phyloP scores from a whole-genome alignment of 2,113 vertebrate species.

The Ameiurus melas region DNA sequence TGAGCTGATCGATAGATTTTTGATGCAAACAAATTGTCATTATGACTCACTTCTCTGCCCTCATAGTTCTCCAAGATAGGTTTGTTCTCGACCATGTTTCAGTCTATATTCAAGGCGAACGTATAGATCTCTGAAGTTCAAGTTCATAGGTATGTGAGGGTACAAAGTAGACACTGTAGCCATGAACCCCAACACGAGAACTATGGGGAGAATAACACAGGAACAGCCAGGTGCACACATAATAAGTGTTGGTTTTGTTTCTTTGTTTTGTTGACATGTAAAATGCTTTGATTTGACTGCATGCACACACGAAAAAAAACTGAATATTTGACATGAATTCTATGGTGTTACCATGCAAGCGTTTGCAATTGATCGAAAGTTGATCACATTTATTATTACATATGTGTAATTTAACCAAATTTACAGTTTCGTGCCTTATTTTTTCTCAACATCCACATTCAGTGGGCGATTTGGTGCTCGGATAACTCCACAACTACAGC shows the following conservation, averaged over 20 bases:
- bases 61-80: not conserved
- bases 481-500: conserved; percentile 9
- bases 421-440: not conserved
- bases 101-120: conserved; percentile 10
- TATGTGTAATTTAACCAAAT: not conserved
- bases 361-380: not conserved
- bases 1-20: conserved; percentile 10
- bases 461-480: conserved; percentile 1
- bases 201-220: not conserved
- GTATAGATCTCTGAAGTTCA: conserved; percentile 36
- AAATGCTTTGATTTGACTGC: not conserved
- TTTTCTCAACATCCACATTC: conserved; percentile 1
- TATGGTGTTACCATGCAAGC: not conserved
- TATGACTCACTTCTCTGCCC: conserved; percentile 3
- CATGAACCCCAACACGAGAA: not conserved
- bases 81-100: not conserved
- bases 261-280: not conserved
- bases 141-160: conserved; percentile 44
- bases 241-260: not conserved
- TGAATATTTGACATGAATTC: not conserved
- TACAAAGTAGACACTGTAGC: not conserved
- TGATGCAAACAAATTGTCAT: conserved; percentile 17
- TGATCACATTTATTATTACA: not conserved
- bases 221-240: not conserved
- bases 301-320: not conserved